Conservation (phyloP, 2,797 vertebrate species). For the Aldrovandia affinis region DNA sequence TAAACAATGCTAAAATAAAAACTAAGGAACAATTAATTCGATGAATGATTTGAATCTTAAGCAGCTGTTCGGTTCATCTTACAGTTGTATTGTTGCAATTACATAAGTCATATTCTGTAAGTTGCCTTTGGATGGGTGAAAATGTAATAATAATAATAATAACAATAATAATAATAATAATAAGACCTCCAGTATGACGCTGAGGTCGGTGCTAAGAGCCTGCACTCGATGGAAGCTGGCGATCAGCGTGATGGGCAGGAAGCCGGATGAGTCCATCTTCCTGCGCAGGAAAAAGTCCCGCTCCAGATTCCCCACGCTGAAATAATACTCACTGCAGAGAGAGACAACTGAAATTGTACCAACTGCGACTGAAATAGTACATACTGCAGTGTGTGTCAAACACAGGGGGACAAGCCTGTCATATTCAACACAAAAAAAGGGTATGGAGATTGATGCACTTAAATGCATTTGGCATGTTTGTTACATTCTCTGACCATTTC, state of each 20-base stretch:
- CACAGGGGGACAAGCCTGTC: background rate
- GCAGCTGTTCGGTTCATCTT: too few relatives aligned
- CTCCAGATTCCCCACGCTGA: conserved; percentile 95
- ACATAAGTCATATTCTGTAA: background rate
- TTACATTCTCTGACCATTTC: background rate
- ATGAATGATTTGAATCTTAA: too few relatives aligned
- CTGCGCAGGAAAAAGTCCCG: conserved; percentile 94
- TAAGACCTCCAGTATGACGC: conserved; percentile 85
- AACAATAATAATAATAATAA: background rate
- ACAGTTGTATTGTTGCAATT: too few relatives aligned
- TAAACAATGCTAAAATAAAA: background rate
- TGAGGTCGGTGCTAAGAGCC: conserved; percentile 91
- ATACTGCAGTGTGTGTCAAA: background rate
- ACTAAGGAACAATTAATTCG: too few relatives aligned
- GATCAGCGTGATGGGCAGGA: conserved; percentile 88
- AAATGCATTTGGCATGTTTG: background rate
- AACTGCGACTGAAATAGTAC: background rate
- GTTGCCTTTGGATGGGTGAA: background rate
- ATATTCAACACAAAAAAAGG: background rate
- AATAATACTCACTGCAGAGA: conserved; percentile 90
- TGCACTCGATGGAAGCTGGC: conserved; percentile 96
- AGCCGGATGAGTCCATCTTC: conserved; percentile 94
- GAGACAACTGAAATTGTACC: background rate
- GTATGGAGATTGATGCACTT: background rate
- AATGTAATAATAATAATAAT: background rate